Conservation (phyloP, 2,113 vertebrate genomes). For the Cyanistes caeruleus region DNA sequence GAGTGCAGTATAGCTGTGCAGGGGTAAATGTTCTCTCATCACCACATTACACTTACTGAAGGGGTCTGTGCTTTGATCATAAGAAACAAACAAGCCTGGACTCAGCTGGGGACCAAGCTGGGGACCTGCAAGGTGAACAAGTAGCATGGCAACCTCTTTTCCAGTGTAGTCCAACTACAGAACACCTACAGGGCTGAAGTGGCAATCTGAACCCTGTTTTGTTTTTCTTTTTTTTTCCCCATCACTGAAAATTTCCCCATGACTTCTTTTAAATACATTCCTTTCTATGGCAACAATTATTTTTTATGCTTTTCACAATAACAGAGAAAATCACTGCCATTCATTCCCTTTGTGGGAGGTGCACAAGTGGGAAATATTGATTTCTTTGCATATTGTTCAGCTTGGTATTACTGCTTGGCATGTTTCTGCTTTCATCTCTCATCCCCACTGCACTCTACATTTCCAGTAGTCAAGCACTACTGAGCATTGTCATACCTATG, state of each 20-base stretch:
- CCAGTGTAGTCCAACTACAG: neutral
- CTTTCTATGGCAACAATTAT: neutral
- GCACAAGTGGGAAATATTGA: neutral
- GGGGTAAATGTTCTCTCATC: neutral
- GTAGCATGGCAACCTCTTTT: neutral
- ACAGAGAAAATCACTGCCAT: neutral
- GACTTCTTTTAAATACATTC: neutral
- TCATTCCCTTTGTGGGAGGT: neutral
- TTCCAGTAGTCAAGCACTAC: neutral
- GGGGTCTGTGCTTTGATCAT: neutral
- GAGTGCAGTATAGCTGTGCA: neutral
- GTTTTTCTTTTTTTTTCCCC: neutral
- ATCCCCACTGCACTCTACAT: neutral
- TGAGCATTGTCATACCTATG: neutral
- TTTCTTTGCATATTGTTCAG: neutral
- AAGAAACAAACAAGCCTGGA: neutral
- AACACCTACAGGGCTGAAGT: neutral
- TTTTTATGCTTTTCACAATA: constrained; percentile 1
- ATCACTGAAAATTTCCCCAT: neutral
- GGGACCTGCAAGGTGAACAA: neutral
- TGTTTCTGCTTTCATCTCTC: neutral
- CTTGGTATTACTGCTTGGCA: neutral
- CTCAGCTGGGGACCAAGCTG: neutral
- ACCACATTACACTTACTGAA: neutral
- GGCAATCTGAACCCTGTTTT: neutral